Percentiles rank a stretch among this genome's conserved stretches.
These are phyloP conservation scores for Pararge aegeria DNA, from an alignment of 1,140 invertebrate genomes.

Conservation along the genomic window DNA sequence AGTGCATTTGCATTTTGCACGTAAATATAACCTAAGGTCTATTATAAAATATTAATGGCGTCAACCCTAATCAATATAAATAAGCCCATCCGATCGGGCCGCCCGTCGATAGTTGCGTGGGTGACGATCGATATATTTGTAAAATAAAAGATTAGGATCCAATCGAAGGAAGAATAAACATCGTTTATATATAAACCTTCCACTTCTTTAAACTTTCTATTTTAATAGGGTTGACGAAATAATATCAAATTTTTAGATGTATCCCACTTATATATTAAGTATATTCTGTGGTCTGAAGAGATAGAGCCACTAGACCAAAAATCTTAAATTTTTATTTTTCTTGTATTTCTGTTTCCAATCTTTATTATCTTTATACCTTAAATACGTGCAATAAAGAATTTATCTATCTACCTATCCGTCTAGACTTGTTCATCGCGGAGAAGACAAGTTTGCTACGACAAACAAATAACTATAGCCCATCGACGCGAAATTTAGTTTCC, in stretches of 20 bases:
- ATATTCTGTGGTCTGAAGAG: too few species aligned
- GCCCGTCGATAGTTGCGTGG: background rate
- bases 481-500: too few species aligned
- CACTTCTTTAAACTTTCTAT: background rate
- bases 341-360: too few species aligned
- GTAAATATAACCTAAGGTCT: background rate
- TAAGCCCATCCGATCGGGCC: slow-evolving; percentile 6
- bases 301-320: too few species aligned
- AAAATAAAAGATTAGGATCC: slow-evolving; percentile 9
- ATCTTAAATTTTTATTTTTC: too few species aligned
- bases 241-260: background rate
- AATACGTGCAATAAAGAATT: too few species aligned
- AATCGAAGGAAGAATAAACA: slow-evolving; percentile 1
- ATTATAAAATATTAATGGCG: background rate
- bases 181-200: slow-evolving; percentile 2
- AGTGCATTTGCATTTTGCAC: too few species aligned
- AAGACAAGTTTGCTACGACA: too few species aligned
- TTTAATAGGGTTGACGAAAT: background rate
- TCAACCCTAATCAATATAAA: background rate
- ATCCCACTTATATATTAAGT: background rate
- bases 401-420: too few species aligned
- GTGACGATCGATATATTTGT: slow-evolving; percentile 7
- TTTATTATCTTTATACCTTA: too few species aligned
- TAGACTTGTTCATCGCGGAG: too few species aligned
- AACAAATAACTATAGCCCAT: too few species aligned